Conservation (phyloP, 2,797 vertebrate species). For the Synaphobranchus kaupii region DNA sequence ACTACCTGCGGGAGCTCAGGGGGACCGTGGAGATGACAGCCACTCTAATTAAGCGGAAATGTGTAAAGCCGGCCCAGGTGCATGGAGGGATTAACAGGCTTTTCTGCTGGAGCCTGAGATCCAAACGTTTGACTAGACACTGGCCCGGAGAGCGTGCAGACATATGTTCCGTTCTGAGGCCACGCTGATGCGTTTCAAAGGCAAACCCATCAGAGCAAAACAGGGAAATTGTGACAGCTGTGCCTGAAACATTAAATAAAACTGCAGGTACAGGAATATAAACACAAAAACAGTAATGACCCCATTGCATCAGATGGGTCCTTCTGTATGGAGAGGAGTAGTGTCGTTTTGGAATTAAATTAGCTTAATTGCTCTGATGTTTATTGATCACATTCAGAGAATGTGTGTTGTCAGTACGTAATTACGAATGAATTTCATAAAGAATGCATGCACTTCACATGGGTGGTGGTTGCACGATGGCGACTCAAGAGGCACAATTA, state of each 20-base stretch:
- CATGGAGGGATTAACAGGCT: background rate
- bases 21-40: background rate
- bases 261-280: background rate
- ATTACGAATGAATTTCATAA: background rate
- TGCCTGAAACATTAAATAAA: background rate
- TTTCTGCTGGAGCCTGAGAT: background rate
- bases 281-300: background rate
- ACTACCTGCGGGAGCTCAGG: background rate
- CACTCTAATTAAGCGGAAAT: slow-evolving; percentile 11
- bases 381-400: background rate
- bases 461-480: background rate
- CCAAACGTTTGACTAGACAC: background rate
- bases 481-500: background rate
- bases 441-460: background rate
- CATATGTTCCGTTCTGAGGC: background rate
- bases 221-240: slow-evolving; percentile 1
- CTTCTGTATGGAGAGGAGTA: background rate
- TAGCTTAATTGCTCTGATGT: background rate
- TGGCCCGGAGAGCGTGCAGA: background rate
- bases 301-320: background rate
- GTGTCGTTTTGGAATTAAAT: background rate
- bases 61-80: slow-evolving; percentile 4
- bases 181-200: background rate
- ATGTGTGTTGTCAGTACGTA: background rate
- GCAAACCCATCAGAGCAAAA: slow-evolving; percentile 1